Evolutionary conservation across 2,797 vertebrate species (phyloP).

Genomic region (Anguilla pacifica): DNA sequence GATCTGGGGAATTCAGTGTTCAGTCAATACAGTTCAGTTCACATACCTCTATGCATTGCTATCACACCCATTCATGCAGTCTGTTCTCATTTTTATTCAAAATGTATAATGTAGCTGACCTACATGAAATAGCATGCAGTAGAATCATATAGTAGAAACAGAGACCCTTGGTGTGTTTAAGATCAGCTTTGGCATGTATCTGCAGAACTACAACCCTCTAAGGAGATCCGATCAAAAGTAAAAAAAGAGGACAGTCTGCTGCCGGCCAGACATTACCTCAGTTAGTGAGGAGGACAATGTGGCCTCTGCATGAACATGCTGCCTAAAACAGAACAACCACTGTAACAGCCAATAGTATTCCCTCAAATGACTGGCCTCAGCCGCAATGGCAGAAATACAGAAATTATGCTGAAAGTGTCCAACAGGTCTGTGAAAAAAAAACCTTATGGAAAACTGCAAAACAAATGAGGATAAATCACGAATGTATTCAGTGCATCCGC

Average conservation of each 20-base stretch:
- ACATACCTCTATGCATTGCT: too few species aligned
- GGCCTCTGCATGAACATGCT: conserved; percentile 42
- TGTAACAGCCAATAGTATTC: conserved; percentile 20
- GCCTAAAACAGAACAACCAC: conserved; percentile 50
- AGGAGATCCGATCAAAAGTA: conserved; percentile 32
- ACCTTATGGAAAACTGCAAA: not conserved
- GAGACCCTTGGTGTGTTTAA: not conserved
- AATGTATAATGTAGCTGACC: not conserved
- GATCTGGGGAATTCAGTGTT: not conserved
- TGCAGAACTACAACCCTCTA: too few species aligned
- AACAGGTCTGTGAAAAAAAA: not conserved
- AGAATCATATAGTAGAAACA: not conserved
- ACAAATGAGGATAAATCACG: not conserved
- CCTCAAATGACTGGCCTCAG: not conserved
- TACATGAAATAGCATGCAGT: not conserved
- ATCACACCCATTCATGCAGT: not conserved
- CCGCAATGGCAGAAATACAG: not conserved
- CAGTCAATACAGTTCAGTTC: not conserved
- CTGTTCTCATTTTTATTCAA: not conserved
- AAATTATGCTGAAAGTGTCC: not conserved
- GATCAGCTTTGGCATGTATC: not conserved
- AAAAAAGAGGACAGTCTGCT: conserved; percentile 31
- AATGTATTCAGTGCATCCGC: not conserved
- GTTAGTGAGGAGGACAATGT: conserved; percentile 32
- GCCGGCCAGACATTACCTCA: conserved; percentile 68